Base-by-base conservation (phyloP, 2,797 vertebrate genomes). In the Lindbergichthys nudifrons region DNA sequence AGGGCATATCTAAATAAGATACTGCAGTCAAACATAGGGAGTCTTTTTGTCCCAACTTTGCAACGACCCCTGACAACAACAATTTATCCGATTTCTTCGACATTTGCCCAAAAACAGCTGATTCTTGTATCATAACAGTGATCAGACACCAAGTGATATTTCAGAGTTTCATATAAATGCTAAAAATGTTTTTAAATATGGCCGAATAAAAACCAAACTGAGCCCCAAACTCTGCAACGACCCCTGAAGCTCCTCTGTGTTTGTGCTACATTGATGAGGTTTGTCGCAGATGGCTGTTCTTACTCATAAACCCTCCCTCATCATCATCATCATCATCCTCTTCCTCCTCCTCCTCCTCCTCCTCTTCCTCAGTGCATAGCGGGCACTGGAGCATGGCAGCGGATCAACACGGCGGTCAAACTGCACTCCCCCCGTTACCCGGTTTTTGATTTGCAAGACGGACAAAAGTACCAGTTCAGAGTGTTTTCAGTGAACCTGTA, bases 381-480 rank as follows among this genome's bases (percentile, higher is more conserved):
- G 86, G 51, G 88, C 94, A 93, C 95, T 94, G 77, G 95, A 92
- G 76, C 96, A 30, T 99, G 98, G 98, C 97, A 98, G 91, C 94
- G 95, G 84, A 94, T 98, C 90, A 97, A 98, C 68, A 93, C 96
- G 0, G 94, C 96, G 36, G 95, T 95, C 64, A 93, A 95, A 10
- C 95, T 98, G 80, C 93, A 92, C 82, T 97, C 97, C 2, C 98
- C 98, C 1, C 96, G 97, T 58, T 98, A 95, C 45, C 96, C 98
- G 0, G 93, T 99, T 60, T 99, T 96, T 79, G 97, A 99, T 92
- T 95, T 99, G 73, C 96, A 95, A 10, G 97, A 98, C 63, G 96
- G 95, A 75, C 96, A 97, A 85, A 82, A 94, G 0, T 99, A 98
- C 42, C 94, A 96, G 88, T 99, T 99, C 93, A 93, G 97, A 66